Conservation (phyloP, 2,113 vertebrate species). For the Ginglymostoma cirratum region DNA sequence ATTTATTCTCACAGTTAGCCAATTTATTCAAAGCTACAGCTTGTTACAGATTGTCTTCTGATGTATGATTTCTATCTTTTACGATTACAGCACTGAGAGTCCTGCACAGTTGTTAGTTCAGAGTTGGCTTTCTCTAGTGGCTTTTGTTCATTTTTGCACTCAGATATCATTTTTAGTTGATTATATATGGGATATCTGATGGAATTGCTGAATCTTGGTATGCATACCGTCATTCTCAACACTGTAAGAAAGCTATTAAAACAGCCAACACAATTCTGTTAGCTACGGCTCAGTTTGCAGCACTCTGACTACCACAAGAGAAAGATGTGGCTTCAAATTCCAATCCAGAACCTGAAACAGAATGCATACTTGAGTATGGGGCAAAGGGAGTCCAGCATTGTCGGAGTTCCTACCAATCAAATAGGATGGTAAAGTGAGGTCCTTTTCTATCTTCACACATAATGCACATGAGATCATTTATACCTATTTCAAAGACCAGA, state of each 20-base stretch:
- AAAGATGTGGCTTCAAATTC: no score
- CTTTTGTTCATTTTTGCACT: not conserved
- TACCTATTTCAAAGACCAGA: not conserved
- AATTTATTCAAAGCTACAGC: not conserved
- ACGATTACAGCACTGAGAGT: not conserved
- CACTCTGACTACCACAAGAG: no score
- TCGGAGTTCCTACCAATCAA: no score
- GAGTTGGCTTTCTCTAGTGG: not conserved
- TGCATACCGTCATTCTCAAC: not conserved
- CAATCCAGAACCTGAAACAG: no score
- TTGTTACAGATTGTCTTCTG: not conserved
- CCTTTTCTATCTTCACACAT: not conserved
- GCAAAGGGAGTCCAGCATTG: no score
- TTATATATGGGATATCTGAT: not conserved
- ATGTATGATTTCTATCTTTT: not conserved
- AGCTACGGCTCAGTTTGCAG: not conserved
- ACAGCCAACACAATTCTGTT: not conserved
- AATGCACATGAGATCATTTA: not conserved
- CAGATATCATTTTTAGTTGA: not conserved
- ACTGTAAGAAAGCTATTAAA: not conserved
- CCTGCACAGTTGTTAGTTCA: not conserved
- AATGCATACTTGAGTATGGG: no score
- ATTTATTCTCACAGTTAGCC: conserved; percentile 17
- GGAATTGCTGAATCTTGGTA: not conserved
- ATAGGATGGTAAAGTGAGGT: no score